Evolutionary conservation across 2,888 invertebrate species (phyloP), one percentile per base, ranked within the genome.

Genomic region (Hyalella azteca): DNA sequence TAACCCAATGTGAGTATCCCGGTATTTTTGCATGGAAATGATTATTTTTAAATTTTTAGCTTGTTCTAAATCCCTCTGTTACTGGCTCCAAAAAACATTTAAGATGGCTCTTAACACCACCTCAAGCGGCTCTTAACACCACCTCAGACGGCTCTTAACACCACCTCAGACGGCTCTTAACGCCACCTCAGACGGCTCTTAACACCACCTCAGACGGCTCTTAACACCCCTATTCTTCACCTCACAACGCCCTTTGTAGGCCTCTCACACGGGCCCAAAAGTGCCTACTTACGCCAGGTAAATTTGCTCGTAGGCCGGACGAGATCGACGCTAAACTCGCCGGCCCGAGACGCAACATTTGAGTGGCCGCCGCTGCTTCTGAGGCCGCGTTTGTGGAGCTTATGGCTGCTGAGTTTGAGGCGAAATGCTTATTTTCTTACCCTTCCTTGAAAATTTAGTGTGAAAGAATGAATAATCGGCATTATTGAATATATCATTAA

Each of bases 1-100:
- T n/a, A 78, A 78, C 60, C 60, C 78, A 78, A 78, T 78, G 78
- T 78, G 45, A 78, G 78, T 60, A 40, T 22, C 26, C 13, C 15
- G 45, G 9, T 49, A n/a, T 15, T 49, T 22, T 9, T 49, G 49
- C 45, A 15, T 15, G 7, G 15, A 15, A 15, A 45, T 45, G 29
- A 22, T 26, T 54, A 45, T 15, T 54, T 54, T 54, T 11, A 4
- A 22, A 49, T 22, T 54, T 3, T 54, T 13, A n/a, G n/a, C 1
- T 54, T 26, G 15, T 54, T 29, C 11, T 54, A 9, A 7, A 4
- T 5, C 26, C 26, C 3, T 22, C 54, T 2, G 13, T 3, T 29
- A 7, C 29, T 29, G 2, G 7, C 49, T 49, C n/a, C 49, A 22
- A 22, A 19, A 7, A 19, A 19, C 7, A 5, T 3, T 7, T 49